These are phyloP conservation scores for Oscheius sp. DNA, from an alignment of 2,888 invertebrate genomes.

Conservation along the genomic window DNA sequence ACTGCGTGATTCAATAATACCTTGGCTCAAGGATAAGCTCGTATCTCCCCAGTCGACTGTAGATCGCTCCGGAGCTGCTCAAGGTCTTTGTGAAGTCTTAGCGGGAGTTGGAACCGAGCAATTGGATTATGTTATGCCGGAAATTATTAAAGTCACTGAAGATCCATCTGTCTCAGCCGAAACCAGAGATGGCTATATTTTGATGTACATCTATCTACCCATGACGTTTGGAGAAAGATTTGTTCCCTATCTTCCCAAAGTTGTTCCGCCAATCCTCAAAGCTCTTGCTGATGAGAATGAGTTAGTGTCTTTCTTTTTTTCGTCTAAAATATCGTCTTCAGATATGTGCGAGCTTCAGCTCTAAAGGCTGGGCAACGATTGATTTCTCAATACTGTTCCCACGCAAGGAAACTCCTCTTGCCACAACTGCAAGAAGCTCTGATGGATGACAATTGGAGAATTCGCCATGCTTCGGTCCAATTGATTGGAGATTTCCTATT, in stretches of 20 bases:
- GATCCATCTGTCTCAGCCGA: conserved; percentile 76
- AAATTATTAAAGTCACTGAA: conserved; percentile 68
- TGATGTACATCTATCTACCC: conserved; percentile 99
- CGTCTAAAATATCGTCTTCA: conserved; percentile 75
- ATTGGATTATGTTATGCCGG: conserved; percentile 92
- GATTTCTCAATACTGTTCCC: conserved; percentile 91
- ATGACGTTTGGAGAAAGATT: conserved; percentile 94
- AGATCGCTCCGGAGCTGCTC: conserved; percentile 91
- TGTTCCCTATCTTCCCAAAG: conserved; percentile 92
- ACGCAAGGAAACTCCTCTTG: conserved; percentile 77
- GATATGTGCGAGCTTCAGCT: conserved; percentile 93
- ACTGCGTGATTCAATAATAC: conserved; percentile 89
- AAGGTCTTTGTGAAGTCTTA: conserved; percentile 80
- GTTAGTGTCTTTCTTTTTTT: conserved; percentile 34
- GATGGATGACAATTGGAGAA: conserved; percentile 98
- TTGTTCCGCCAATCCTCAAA: conserved; percentile 94
- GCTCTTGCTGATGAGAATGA: conserved; percentile 98
- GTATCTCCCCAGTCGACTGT: conserved; percentile 94
- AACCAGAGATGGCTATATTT: conserved; percentile 98
- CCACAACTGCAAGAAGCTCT: conserved; percentile 77
- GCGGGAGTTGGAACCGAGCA: conserved; percentile 94
- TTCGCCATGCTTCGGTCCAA: conserved; percentile 89
- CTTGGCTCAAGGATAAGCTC: conserved; percentile 97
- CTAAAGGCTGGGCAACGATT: conserved; percentile 94
- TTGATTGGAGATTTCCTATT: conserved; percentile 92